Base-by-base conservation (phyloP, 1,140 invertebrate species). In the Eurytemora carolleeae region DNA sequence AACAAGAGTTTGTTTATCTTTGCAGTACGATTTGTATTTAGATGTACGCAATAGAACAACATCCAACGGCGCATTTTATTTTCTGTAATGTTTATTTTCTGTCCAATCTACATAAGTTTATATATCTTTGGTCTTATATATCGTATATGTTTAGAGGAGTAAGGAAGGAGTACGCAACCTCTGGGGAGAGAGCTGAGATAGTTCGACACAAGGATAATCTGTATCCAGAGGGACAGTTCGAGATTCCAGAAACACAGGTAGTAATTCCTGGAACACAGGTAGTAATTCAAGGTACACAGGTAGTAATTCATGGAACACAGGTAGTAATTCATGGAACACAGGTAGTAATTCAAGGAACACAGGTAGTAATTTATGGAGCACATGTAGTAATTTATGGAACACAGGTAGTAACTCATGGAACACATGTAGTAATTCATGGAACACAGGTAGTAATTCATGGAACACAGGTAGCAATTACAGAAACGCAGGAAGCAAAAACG, bases 171-270 rank as follows among this genome's bases (percentile, higher is more conserved):
- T 61, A 24, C 21, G 64, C 63, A 1, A 25, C 55, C 16, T 15
- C 18, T 3, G 66, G 65, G 1, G 65, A 67, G 53, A 53, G 67
- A 20, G 60, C 63, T n/a, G 61, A 66, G 24, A 64, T 67, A 31
- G 63, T 63, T 53, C 59, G 58, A 24, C 57, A 66, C 20, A 55
- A 61, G 18, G 67, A 68, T 52, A 66, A 67, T 21, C 62, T 68
- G 1, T 66, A 66, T 44, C 59, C 66, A 26, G 66, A 67, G 53
- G 67, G 67, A 23, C 63, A 64, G 2, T 67, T 68, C 54, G 75
- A 76, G 58, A 58, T 44, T 44, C 31, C 31, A 12, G 7, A 44
- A 44, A 44, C 31, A 7, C 7, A 44, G 31, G 65, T 67, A 67
- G 64, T 75, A 64, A n/a, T n/a, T 68, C 70, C 16, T 31, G 7